Evolutionary conservation across 2,113 vertebrate genomes (phyloP), one percentile per base, ranked within the genome.

Genomic region (Oxyruncus cristatus): DNA sequence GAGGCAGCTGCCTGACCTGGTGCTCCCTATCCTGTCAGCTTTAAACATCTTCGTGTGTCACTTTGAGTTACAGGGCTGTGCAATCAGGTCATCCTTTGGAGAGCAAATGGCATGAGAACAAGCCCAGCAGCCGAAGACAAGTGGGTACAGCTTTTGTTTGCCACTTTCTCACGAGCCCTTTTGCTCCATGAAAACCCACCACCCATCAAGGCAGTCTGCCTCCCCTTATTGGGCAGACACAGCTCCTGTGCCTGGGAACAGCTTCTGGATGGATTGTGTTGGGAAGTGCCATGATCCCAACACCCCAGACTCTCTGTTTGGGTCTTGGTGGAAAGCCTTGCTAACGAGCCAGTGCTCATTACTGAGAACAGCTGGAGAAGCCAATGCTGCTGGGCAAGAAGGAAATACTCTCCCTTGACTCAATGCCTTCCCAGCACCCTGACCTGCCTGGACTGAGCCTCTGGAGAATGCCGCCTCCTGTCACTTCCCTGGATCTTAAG

Each of bases 81-180:
- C 63, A 65, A 33, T 61, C 85, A 85, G 23, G 70, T 67, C 86
- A 14, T 46, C 63, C 88, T 79, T 71, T 33, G 39, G 58, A 66
- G 70, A 95, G 75, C 41, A 85, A 89, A 76, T 12, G 35, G 47
- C 78, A 82, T 19, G 11, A 95, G 84, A 93, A 89, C 33, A 27
- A 88, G 41, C 42, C 53, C 27, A 8, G 62, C 55, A 82, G 91
- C 63, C 2, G 1, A 44, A n/a, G 56, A 76, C 55, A 39, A 53
- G 17, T 1, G 1, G 90, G 67, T 61, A 85, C 1, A 0, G 79
- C 75, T 88, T 93, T 82, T 74, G 52, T 42, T 79, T 8, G 8
- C 32, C 0, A 0, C 39, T 74, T 92, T 77, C 68, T 73, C 88
- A 91, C 0, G 0, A 75, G 68, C 20, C 37, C 27, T 84, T 79